phyloP scores from a whole-genome alignment of 2,888 invertebrate species.

The Eupelmus urozonus region DNA sequence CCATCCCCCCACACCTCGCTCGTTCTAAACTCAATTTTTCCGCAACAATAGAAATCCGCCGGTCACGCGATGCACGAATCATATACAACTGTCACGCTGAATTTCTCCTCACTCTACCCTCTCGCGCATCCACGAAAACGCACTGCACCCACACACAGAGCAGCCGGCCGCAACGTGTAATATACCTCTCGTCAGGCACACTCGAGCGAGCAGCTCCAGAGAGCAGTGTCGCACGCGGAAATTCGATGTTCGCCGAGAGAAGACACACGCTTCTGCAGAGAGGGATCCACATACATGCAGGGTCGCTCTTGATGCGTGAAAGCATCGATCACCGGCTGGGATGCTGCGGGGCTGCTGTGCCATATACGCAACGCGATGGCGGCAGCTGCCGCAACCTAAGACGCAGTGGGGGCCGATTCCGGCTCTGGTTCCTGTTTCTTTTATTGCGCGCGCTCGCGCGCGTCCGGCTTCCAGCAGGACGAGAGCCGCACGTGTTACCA shows the following conservation, averaged over 20 bases:
- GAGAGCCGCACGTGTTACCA: constrained; percentile 36
- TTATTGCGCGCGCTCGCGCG: not conserved
- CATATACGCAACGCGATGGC: not conserved
- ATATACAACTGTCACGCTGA: constrained; percentile 9
- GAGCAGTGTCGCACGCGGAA: not conserved
- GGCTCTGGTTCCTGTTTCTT: constrained; percentile 2
- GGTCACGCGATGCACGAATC: constrained; percentile 20
- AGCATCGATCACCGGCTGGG: constrained; percentile 68
- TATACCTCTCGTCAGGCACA: too few species aligned
- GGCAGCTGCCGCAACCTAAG: constrained; percentile 19
- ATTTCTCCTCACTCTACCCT: too few species aligned
- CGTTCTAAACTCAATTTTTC: too few species aligned
- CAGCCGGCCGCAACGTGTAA: too few species aligned
- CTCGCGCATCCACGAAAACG: too few species aligned
- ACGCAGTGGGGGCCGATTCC: not conserved
- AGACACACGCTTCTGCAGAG: constrained; percentile 31
- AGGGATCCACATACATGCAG: not conserved
- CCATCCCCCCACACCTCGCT: too few species aligned
- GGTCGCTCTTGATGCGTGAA: constrained; percentile 61
- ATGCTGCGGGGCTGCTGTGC: constrained; percentile 23
- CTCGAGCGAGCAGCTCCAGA: too few species aligned
- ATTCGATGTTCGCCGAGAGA: constrained; percentile 14
- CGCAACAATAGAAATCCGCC: too few species aligned
- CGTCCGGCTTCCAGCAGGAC: too few species aligned
- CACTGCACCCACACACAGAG: too few species aligned